Conservation (phyloP, 2,888 invertebrate genomes). For the Allacma fusca region DNA sequence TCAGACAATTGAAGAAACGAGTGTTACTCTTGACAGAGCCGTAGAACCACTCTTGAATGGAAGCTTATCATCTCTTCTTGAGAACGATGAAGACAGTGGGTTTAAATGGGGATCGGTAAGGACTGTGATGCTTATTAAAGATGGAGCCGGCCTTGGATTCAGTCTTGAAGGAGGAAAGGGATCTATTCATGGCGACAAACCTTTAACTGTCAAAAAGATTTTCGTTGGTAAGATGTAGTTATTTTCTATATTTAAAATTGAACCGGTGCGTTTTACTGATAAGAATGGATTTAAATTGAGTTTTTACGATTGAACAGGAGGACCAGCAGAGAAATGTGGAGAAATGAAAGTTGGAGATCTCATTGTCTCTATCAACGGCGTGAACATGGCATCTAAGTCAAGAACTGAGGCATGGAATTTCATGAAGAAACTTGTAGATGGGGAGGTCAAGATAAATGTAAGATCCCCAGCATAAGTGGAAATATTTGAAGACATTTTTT, state of each 20-base stretch:
- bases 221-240: slow-evolving; percentile 79
- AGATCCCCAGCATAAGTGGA: slow-evolving; percentile 64
- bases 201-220: slow-evolving; percentile 89
- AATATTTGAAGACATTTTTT: not conserved
- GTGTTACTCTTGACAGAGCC: slow-evolving; percentile 62
- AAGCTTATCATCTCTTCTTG: slow-evolving; percentile 50
- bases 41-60: slow-evolving; percentile 54
- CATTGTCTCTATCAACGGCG: slow-evolving; percentile 82
- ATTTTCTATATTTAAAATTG: not conserved
- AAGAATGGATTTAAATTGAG: slow-evolving; percentile 27
- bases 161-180: slow-evolving; percentile 93
- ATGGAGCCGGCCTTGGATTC: slow-evolving; percentile 90
- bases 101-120: slow-evolving; percentile 69
- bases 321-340: slow-evolving; percentile 87
- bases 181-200: slow-evolving; percentile 87
- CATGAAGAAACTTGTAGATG: slow-evolving; percentile 88
- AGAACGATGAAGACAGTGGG: slow-evolving; percentile 56
- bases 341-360: slow-evolving; percentile 86
- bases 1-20: slow-evolving; percentile 58
- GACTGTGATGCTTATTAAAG: slow-evolving; percentile 70
- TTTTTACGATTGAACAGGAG: slow-evolving; percentile 70
- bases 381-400: slow-evolving; percentile 82
- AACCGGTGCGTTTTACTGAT: not conserved
- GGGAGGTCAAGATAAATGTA: slow-evolving; percentile 75
- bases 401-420: slow-evolving; percentile 94